Conservation (phyloP, 92 coral and sea anemone genomes). For the Actinernus sp. region DNA sequence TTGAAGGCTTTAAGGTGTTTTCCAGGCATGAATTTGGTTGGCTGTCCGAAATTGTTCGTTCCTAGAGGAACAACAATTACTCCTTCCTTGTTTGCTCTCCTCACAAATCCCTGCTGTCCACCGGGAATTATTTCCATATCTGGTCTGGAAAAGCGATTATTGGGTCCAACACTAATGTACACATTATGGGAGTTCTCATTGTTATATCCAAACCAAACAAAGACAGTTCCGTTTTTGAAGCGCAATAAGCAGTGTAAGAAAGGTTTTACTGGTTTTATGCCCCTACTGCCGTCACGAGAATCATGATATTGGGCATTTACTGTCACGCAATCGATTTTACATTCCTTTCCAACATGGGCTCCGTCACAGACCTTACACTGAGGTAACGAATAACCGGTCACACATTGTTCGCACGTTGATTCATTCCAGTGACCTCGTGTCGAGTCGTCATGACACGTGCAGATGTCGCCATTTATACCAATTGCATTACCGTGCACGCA, state of each 20-base stretch:
- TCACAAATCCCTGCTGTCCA: constrained; percentile 56
- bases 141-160: constrained; percentile 50
- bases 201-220: constrained; percentile 72
- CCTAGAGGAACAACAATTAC: not conserved
- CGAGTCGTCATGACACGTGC: constrained; percentile 59
- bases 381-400: constrained; percentile 63
- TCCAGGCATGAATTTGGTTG: constrained; percentile 65
- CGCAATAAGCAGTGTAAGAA: constrained; percentile 43
- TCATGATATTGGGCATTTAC: constrained; percentile 63
- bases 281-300: constrained; percentile 46
- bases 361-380: constrained; percentile 56
- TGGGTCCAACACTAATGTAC: constrained; percentile 59
- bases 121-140: constrained; percentile 30
- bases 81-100: constrained; percentile 6
- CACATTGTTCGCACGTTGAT: constrained; percentile 54
- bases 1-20: constrained; percentile 35
- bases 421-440: constrained; percentile 71
- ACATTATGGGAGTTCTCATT: constrained; percentile 68
- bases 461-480: constrained; percentile 35
- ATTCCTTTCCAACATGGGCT: constrained; percentile 62
- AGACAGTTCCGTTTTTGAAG: constrained; percentile 28
- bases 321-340: constrained; percentile 68
- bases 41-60: constrained; percentile 55
- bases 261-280: constrained; percentile 44
- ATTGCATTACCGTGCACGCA: constrained; percentile 76